Evolutionary conservation across 2,888 invertebrate species (phyloP), one percentile per base, ranked within the genome.

Genomic region (Limenitis camilla): DNA sequence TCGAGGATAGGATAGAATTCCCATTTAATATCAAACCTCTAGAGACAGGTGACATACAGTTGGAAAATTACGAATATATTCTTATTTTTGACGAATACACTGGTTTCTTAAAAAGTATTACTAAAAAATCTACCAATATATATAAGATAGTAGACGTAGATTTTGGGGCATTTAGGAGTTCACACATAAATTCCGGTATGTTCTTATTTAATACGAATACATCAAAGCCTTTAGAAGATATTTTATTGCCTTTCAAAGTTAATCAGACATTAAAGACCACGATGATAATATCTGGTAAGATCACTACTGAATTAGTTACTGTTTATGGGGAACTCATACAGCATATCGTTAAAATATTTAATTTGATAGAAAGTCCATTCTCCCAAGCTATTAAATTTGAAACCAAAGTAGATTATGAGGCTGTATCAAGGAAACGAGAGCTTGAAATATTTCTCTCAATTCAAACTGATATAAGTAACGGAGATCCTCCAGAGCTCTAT

Each of bases 191-290:
- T 75, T 96, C 97, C 9, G 99, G 99, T 0, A 97, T 98, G 9
- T 99, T 98, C 76, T 89, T 99, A 11, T 98, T 99, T 72, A 96
- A 97, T 81, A 96, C 94, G 0, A 93, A 94, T 66, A 89, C 93
- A 10, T 89, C 92, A 5, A 96, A 95, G 56, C 93, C 93, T 30
- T 91, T 96, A 67, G 90, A 92, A 62, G 94, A 96, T 71, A 91
- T 95, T 28, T 78, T 95, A 40, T 90, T 90, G 55, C 92, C 91
- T 39, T 95, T 93, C 67, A 89, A 90, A 59, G 89, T 90, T 5
- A 92, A 92, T 58, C 85, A 51, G 1, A 72, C 70, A 56, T 52
- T 66, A 53, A 91, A 91, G 61, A 59, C 68, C 19, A 90, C 96
- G 10, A 91, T 96, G 38, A 95, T 97, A 48, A 90, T 94, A 10